Evolutionary conservation across 1,140 invertebrate species (phyloP), one percentile per base, ranked within the genome.

Genomic region (Gerris buenoi): DNA sequence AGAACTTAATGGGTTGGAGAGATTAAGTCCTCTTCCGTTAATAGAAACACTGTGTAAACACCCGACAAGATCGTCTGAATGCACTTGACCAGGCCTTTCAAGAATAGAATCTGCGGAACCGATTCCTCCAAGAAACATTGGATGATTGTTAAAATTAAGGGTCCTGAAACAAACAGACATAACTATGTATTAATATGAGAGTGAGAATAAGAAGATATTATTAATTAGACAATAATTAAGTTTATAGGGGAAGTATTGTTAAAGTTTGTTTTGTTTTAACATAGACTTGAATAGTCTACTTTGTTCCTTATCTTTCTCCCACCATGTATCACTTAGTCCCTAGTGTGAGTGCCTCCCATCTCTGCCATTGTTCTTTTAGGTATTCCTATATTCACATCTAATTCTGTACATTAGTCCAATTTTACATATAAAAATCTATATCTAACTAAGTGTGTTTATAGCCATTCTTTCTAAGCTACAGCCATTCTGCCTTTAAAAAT

Each of bases 121-220:
- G 14, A 97, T 76, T 23, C 95, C 95, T 27, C 93, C 94, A 68
- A 97, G 82, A 26, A 89, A 81, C 61, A 97, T 77, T 0, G 86
- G 87, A 74, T 94, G 89, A 69, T 89, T 90, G 77, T 93, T 93
- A 76, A 95, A 95, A 73, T 93, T 94, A n/a, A 95, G 77, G 0
- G 91, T 93, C 65, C 91, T 93, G 80, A 26, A 83, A 82, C 68
- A 66, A n/a, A n/a, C n/a, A n/a, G n/a, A n/a, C n/a, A n/a, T n/a
- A n/a, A n/a, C n/a, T n/a, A n/a, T n/a, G n/a, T n/a, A n/a, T n/a
- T n/a, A n/a, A n/a, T n/a, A n/a, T n/a, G n/a, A n/a, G n/a, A n/a
- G n/a, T n/a, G n/a, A n/a, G n/a, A n/a, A n/a, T n/a, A n/a, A n/a
- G n/a, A n/a, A n/a, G n/a, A n/a, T n/a, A n/a, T n/a, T n/a, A n/a